Percentiles rank a stretch among this genome's conserved stretches.
These are phyloP conservation scores for Leucania comma DNA, from an alignment of 2,888 invertebrate genomes.

Conservation along the genomic window DNA sequence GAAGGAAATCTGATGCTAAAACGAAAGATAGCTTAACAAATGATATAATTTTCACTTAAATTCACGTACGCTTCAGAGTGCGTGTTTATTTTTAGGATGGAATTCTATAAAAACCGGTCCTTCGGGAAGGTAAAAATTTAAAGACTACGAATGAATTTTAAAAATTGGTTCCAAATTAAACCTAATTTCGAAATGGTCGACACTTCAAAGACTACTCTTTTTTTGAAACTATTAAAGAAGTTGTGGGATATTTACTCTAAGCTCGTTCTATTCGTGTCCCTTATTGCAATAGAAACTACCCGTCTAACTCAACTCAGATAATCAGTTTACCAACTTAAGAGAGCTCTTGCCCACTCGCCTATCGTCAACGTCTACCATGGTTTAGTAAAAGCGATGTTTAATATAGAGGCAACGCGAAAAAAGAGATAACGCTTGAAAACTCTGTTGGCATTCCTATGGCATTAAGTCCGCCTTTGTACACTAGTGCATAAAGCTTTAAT, in stretches of 20 bases:
- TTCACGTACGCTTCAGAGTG: too few species aligned
- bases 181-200: background rate
- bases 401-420: too few species aligned
- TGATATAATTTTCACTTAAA: background rate
- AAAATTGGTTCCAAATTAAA: background rate
- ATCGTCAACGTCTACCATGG: too few species aligned
- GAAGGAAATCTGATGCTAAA: background rate
- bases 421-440: too few species aligned
- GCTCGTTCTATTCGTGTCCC: background rate
- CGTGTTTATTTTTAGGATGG: background rate
- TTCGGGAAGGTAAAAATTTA: background rate
- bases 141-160: background rate
- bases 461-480: too few species aligned
- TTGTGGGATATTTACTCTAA: background rate
- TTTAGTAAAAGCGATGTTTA: too few species aligned
- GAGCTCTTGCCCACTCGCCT: too few species aligned
- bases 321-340: background rate
- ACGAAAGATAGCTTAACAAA: background rate
- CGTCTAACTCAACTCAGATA: background rate
- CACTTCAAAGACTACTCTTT: background rate
- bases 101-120: background rate
- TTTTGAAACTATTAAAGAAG: background rate
- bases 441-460: too few species aligned
- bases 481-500: too few species aligned
- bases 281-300: slow-evolving; percentile 5